These are phyloP conservation scores for Orthonyx spaldingii DNA, from an alignment of 2,113 vertebrate genomes.

Conservation along the genomic window DNA sequence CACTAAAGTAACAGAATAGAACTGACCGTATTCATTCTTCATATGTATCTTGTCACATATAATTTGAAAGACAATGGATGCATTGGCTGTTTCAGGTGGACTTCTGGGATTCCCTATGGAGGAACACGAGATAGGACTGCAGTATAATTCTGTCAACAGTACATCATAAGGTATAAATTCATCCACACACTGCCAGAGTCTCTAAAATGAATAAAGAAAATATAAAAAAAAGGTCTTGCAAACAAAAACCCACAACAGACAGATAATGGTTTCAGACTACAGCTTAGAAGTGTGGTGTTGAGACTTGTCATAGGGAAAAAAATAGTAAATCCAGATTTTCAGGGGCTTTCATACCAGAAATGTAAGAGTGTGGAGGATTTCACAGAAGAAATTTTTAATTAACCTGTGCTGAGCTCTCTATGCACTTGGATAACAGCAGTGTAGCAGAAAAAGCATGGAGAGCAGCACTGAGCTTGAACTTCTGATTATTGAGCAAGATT, in stretches of 20 bases:
- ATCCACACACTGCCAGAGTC: neutral
- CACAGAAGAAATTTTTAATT: neutral
- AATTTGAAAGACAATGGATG: neutral
- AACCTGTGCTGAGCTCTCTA: neutral
- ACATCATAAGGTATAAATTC: neutral
- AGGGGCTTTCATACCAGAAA: neutral
- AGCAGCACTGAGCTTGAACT: neutral
- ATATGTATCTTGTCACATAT: neutral
- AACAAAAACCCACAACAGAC: fast-evolving
- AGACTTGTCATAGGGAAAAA: neutral
- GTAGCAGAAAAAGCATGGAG: neutral
- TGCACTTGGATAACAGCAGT: neutral
- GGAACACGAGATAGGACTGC: neutral
- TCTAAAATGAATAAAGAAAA: neutral
- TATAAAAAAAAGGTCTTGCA: neutral
- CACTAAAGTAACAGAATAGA: neutral
- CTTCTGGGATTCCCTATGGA: neutral
- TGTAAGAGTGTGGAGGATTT: neutral
- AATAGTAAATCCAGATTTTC: neutral
- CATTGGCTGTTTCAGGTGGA: neutral
- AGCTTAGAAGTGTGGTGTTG: neutral
- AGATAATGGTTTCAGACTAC: neutral
- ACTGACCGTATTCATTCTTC: neutral
- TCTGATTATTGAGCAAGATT: no score
- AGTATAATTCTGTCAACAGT: neutral